Percentiles rank a stretch among this genome's conserved stretches.
Conservation (phyloP, 35 echinoderm and acorn worm genomes). For the Antedon bifida region DNA sequence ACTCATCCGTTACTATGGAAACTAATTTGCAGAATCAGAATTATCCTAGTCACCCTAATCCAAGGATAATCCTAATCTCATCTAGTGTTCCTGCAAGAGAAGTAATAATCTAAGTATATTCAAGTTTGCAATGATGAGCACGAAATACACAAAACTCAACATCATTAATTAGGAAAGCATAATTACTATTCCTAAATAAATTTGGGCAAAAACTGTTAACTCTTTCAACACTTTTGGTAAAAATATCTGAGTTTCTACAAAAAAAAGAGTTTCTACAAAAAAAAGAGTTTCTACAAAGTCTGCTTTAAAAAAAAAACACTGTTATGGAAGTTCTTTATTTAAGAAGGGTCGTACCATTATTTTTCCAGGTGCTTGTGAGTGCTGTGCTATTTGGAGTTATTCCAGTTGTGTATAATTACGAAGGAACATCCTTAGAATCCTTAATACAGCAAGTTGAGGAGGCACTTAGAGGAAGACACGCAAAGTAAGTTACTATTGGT, state of each 20-base stretch:
- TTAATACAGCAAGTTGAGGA: constrained; percentile 41
- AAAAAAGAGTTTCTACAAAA: too few species aligned
- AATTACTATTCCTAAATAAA: too few species aligned
- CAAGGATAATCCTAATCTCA: constrained; percentile 49
- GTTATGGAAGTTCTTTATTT: too few species aligned
- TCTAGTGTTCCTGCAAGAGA: constrained; percentile 58
- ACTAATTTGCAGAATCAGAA: constrained; percentile 2
- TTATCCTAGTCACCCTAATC: constrained; percentile 9
- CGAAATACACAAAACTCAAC: too few species aligned
- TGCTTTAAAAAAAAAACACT: too few species aligned
- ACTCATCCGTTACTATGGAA: constrained; percentile 28
- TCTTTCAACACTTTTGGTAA: too few species aligned
- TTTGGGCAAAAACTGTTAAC: too few species aligned
- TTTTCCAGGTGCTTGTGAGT: constrained; percentile 44
- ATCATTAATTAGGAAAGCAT: too few species aligned
- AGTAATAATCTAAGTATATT: background rate
- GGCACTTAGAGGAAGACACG: constrained; percentile 22
- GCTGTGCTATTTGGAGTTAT: constrained; percentile 44
- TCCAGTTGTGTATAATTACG: constrained; percentile 80
- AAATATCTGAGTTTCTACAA: too few species aligned
- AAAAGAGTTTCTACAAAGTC: too few species aligned
- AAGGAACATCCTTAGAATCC: constrained; percentile 65
- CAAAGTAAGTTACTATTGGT: constrained; percentile 44
- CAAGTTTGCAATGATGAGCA: too few species aligned
- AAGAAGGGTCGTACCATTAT: too few species aligned